Evolutionary conservation across 2,888 invertebrate genomes (phyloP).

Genomic region (Norana najaformis): DNA sequence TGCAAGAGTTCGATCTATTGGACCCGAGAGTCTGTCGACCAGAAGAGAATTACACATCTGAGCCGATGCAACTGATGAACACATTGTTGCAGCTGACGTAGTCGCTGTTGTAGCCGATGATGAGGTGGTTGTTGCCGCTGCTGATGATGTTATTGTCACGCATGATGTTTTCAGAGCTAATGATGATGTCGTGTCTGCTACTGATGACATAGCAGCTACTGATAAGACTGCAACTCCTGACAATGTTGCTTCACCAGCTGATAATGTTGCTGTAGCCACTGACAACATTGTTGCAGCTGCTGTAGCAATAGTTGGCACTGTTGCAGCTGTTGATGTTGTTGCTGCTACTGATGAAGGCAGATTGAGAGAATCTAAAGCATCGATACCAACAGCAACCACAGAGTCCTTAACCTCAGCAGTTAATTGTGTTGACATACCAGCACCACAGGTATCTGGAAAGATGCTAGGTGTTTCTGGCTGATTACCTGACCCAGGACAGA

Average conservation of each 20-base stretch:
- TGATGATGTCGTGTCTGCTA: not conserved
- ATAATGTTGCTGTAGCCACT: not conserved
- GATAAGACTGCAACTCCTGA: not conserved
- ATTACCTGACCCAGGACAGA: not conserved
- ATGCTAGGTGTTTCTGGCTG: not conserved
- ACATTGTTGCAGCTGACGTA: not conserved
- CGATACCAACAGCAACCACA: not conserved
- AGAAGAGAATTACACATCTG: not conserved
- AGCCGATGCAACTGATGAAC: not conserved
- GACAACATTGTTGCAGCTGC: not conserved
- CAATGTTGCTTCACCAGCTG: not conserved
- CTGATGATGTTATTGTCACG: not conserved
- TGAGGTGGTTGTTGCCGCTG: not conserved
- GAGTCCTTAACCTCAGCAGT: not conserved
- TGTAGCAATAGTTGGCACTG: not conserved
- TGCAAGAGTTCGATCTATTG: not conserved
- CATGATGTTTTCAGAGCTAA: not conserved
- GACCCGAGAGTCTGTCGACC: not conserved
- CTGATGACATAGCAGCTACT: not conserved
- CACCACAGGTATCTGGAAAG: not conserved
- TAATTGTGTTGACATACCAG: not conserved
- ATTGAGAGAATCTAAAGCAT: not conserved
- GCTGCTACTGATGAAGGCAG: not conserved
- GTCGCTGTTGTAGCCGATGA: not conserved
- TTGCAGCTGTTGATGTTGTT: too few species aligned